Percentiles rank a stretch among this genome's conserved stretches.
Conservation (phyloP, 2,113 vertebrate genomes). For the Caretta caretta region DNA sequence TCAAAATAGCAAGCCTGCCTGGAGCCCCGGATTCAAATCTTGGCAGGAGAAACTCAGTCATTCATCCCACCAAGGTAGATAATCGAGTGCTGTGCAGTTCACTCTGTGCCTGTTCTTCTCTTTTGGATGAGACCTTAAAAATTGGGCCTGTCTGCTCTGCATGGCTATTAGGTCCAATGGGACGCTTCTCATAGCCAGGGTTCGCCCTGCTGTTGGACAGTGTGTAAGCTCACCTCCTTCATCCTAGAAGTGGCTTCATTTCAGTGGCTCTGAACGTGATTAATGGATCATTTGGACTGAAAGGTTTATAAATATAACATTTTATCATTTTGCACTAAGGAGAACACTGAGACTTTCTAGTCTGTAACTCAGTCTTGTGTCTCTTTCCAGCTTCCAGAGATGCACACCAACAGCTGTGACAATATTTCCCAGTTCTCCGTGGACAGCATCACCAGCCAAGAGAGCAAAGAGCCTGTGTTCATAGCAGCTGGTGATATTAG, state of each 20-base stretch:
- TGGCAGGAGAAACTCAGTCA: background rate
- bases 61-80: background rate
- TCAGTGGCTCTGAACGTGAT: fast-evolving
- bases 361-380: background rate
- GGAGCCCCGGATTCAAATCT: background rate
- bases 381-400: constrained; percentile 86
- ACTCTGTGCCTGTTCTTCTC: background rate
- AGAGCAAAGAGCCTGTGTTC: constrained; percentile 95
- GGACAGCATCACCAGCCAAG: constrained; percentile 97
- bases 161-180: background rate
- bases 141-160: background rate
- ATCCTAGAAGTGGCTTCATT: fast-evolving
- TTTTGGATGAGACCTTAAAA: background rate
- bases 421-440: constrained; percentile 99
- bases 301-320: background rate
- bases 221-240: background rate
- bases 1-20: background rate
- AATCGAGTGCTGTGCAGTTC: background rate
- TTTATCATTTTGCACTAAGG: background rate
- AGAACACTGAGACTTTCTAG: fast-evolving
- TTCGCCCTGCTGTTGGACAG: background rate
- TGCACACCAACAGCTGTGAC: constrained; percentile 95
- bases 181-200: background rate
- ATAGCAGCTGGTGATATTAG: constrained; percentile 96
- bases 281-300: background rate